Evolutionary conservation across 2,888 invertebrate species (phyloP).

Genomic region (Sarcophaga variegata): DNA sequence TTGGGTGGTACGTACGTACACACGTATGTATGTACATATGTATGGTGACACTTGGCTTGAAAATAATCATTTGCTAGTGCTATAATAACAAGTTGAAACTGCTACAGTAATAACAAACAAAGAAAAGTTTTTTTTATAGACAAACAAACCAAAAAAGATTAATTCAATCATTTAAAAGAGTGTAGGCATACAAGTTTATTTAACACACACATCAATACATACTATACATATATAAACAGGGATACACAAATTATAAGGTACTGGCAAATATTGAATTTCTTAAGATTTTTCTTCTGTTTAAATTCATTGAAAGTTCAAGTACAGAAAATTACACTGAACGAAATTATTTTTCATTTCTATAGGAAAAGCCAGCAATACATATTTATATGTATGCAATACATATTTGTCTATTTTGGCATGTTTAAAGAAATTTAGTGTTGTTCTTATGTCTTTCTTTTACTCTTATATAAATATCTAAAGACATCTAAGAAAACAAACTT

Average conservation of each 20-base stretch:
- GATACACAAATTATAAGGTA: conserved; percentile 24
- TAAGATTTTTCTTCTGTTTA: not conserved
- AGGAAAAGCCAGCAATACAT: no score
- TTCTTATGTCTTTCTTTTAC: no score
- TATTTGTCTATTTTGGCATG: no score
- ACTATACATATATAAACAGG: not conserved
- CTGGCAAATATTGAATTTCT: conserved; percentile 35
- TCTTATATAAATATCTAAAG: not conserved
- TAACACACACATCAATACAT: not conserved
- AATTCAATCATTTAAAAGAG: conserved; percentile 4
- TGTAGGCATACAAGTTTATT: conserved; percentile 61
- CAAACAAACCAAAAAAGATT: not conserved
- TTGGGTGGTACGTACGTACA: conserved; percentile 45
- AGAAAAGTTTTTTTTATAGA: conserved; percentile 7
- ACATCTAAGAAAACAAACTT: not conserved
- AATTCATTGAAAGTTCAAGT: conserved; percentile 45
- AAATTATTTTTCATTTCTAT: not conserved
- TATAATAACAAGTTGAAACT: conserved; percentile 32
- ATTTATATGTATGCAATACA: no score
- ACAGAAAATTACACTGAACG: conserved; percentile 17
- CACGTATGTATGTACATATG: not conserved
- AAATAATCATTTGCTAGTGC: conserved; percentile 46
- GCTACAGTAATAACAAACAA: conserved; percentile 21
- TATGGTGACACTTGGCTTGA: conserved; percentile 50
- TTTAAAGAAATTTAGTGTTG: no score